Evolutionary conservation across 1,140 invertebrate genomes (phyloP).

Genomic region (Drosophila elegans): DNA sequence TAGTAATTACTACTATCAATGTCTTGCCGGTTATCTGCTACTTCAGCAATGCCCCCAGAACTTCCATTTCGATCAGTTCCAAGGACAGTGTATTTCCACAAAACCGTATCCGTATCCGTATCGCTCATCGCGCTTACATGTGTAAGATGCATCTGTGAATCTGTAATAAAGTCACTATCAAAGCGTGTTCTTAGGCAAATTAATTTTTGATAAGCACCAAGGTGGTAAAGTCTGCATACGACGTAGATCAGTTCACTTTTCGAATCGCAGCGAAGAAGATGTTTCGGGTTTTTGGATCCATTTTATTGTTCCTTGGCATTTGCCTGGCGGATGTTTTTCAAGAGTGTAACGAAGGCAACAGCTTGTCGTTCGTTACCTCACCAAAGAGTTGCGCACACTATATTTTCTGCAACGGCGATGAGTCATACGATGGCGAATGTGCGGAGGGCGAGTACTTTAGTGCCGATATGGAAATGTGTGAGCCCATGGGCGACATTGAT

Average conservation of each 20-base stretch:
- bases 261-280: constrained; percentile 25
- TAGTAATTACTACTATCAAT: constrained; percentile 69
- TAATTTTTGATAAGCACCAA: constrained; percentile 37
- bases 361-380: constrained; percentile 50
- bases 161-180: constrained; percentile 52
- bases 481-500: constrained; percentile 64
- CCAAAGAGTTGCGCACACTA: constrained; percentile 62
- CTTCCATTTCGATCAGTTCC: constrained; percentile 48
- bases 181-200: constrained; percentile 48
- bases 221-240: neutral
- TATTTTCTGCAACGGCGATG: constrained; percentile 69
- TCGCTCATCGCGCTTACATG: constrained; percentile 30
- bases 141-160: constrained; percentile 32
- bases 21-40: constrained; percentile 52
- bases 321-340: constrained; percentile 54
- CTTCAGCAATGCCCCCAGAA: constrained; percentile 69
- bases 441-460: constrained; percentile 68
- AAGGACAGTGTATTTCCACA: constrained; percentile 44
- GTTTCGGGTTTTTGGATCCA: neutral
- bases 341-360: constrained; percentile 45
- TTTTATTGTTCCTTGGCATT: neutral
- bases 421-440: constrained; percentile 75
- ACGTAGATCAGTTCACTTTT: constrained; percentile 27
- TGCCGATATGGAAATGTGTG: constrained; percentile 59
- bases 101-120: constrained; percentile 61